These are phyloP conservation scores for Dermolepida albohirtum DNA, from an alignment of 2,888 invertebrate genomes.

Conservation along the genomic window DNA sequence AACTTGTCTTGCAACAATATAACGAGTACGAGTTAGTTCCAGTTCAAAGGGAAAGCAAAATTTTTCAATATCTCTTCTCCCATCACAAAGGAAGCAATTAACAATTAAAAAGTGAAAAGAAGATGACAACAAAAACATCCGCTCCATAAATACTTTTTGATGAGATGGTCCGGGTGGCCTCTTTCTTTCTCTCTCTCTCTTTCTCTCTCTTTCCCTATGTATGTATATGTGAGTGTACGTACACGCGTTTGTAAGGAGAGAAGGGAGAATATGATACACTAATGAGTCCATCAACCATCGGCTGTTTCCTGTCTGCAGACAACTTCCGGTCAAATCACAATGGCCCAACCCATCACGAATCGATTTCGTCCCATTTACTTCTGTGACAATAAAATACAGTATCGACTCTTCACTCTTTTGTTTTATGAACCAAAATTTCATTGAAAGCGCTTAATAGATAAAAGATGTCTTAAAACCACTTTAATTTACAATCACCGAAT, in stretches of 20 bases:
- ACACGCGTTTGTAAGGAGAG: not conserved
- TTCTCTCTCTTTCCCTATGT: too few relatives aligned
- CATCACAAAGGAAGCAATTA: constrained; percentile 16
- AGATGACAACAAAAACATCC: constrained; percentile 17
- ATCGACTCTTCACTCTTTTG: too few relatives aligned
- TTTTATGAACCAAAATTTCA: too few relatives aligned
- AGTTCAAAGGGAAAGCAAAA: constrained; percentile 4
- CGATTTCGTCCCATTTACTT: constrained; percentile 11
- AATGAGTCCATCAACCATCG: constrained; percentile 41
- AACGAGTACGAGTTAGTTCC: too few relatives aligned
- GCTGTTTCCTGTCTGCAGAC: constrained; percentile 42
- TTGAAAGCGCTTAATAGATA: too few relatives aligned
- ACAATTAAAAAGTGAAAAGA: constrained; percentile 22
- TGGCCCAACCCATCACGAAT: constrained; percentile 28
- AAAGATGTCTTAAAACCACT: too few relatives aligned
- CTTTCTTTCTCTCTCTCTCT: too few relatives aligned
- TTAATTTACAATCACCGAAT: too few relatives aligned
- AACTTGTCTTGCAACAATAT: too few relatives aligned
- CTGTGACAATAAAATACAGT: too few relatives aligned
- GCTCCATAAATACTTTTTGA: not conserved
- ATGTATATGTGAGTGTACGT: not conserved
- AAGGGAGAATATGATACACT: constrained; percentile 22
- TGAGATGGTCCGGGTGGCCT: not conserved
- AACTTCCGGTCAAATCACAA: constrained; percentile 46
- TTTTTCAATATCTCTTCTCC: constrained; percentile 9